phyloP scores from a whole-genome alignment of 1,140 invertebrate species.

The Drosophila kepulauana region DNA sequence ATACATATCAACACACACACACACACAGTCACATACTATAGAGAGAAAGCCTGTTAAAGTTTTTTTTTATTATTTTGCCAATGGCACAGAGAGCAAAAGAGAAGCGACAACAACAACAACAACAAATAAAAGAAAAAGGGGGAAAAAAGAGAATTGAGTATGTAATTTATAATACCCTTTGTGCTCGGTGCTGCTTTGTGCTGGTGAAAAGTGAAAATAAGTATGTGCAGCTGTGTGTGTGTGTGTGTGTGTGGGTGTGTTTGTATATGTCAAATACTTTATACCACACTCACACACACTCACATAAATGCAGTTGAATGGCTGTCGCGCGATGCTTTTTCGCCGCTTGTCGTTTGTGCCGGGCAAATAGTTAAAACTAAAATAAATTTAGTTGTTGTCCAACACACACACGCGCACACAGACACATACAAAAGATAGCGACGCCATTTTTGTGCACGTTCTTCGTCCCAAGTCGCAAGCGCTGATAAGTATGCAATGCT shows the following conservation, averaged over 20 bases:
- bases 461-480: conserved; percentile 9
- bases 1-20: conserved; percentile 44
- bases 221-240: conserved; percentile 30
- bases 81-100: conserved; percentile 42
- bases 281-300: conserved; percentile 31
- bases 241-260: conserved; percentile 50
- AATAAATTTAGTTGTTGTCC: conserved; percentile 80
- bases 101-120: background rate
- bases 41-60: conserved; percentile 32
- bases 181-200: conserved; percentile 59
- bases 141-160: conserved; percentile 42
- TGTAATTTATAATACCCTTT: conserved; percentile 84
- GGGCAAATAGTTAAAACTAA: conserved; percentile 81
- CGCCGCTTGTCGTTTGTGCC: conserved; percentile 60
- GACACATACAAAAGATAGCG: conserved; percentile 65
- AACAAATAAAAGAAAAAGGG: conserved; percentile 23
- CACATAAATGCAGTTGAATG: conserved; percentile 36
- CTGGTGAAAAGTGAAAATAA: conserved; percentile 80
- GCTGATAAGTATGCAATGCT: conserved; percentile 79
- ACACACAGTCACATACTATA: background rate
- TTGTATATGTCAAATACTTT: conserved; percentile 62
- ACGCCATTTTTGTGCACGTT: conserved; percentile 68
- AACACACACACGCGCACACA: conserved; percentile 30
- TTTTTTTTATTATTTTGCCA: conserved; percentile 33
- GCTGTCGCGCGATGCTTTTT: conserved; percentile 45